Base-by-base conservation (phyloP, 2,797 vertebrate species). In the Lepilemur ruficaudatus region DNA sequence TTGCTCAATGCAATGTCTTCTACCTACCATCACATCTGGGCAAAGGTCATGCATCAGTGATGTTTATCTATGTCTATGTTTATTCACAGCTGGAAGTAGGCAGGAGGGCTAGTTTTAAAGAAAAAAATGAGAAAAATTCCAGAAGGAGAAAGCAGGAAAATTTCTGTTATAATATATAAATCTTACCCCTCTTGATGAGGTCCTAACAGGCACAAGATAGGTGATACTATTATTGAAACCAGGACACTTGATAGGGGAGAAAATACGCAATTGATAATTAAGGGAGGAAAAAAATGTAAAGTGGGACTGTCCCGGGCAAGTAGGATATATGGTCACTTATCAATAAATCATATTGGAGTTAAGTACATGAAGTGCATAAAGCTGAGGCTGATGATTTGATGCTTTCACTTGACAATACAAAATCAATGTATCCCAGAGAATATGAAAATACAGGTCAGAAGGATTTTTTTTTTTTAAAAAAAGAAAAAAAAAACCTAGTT, bases 21-120 rank as follows among this genome's bases (percentile, higher is more conserved):
- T 92, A 81, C 61, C 92, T 72, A 94, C 92, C 55, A 61, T 86
- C 92, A 96, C 92, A 91, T 93, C 81, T 96, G 97, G 92, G 73
- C 96, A 95, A 97, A 98, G 97, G 96, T 97, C 95, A 96, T 50
- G 52, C 41, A 95, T 86, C 92, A 85, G 61, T 13, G 70, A 22
- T 92, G 81, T 95, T 96, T 96, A 96, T 85, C 84, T 93, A 83
- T 63, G 55, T 93, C 96, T 78, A 22, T 93, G 95, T 94, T 97
- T 97, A 97, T 89, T 97, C 94, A 89, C 94, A 95, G 41, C 72
- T 90, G 67, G 78, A 96, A 93, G 50, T 41, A 81, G 61, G 30
- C 90, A 86, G 43, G 41, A 91, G 50, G 30, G n/a, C 0, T 91
- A 76, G 22, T 85, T 90, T 14, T 48, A 50, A 88, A 76, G 41